Evolutionary conservation across 2,797 vertebrate genomes (phyloP), one percentile per base, ranked within the genome.

Genomic region (Pipistrellus pipistrellus): DNA sequence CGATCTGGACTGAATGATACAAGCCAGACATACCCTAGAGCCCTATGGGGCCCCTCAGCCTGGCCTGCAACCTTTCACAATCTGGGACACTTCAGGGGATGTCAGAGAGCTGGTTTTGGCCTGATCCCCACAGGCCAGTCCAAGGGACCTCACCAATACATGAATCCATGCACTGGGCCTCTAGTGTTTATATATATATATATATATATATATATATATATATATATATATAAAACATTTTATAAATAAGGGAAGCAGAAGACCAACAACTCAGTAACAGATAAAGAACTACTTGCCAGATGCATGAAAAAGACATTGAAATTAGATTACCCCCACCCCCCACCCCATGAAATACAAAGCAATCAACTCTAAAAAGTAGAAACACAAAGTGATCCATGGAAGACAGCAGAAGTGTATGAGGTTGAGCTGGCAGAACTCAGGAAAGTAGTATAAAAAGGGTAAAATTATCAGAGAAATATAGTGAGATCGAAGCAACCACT

Each of bases 211-310:
- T 41, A 51, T 41, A 23, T 41, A n/a, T 71, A 25, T 14, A 12
- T 41, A 23, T 41, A n/a, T 48, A 41, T 7, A 41, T 41, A 41
- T 41, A 51, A 0, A 46, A 11, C 73, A 17, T 7, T 66, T 30
- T 90, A 25, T 59, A 32, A 88, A 62, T 78, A 78, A 94, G 35
- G 13, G 62, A 91, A 77, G 7, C 4, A 69, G n/a, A 85, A 44
- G 4, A 35, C 1, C 11, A 51, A 27, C 76, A 32, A 64, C 35
- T 78, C 55, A 78, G 38, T 76, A 85, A 46, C 25, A 93, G 38
- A 32, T 71, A 85, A 51, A 59, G 12, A 83, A 73, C 1, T 14
- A 21, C 51, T 55, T 8, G 18, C 8, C 9, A 75, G 3, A 62
- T 41, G 35, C 78, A 78, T 53, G 38, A 78, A 84, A 78, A 78